These are phyloP conservation scores for Cebidichthys violaceus DNA, from an alignment of 2,113 vertebrate species.

Conservation along the genomic window DNA sequence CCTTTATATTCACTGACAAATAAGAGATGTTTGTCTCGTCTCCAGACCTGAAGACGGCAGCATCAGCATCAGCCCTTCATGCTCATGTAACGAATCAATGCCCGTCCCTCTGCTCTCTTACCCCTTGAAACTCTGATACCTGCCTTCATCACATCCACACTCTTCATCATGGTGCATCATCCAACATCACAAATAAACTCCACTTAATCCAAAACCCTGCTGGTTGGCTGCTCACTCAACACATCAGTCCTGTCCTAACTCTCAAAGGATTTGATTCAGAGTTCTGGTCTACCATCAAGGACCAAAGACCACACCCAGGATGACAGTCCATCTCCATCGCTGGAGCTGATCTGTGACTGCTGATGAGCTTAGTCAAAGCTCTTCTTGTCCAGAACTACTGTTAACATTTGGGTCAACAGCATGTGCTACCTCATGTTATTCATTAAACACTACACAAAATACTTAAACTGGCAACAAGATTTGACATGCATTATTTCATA, in stretches of 20 bases:
- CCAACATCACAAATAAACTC: neutral
- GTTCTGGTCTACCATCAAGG: neutral
- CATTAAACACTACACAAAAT: neutral
- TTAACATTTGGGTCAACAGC: neutral
- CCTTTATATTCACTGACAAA: neutral
- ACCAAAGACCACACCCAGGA: neutral
- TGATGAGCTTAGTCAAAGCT: neutral
- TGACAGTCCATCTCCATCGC: neutral
- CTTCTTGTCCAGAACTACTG: neutral
- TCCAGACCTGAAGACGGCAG: neutral
- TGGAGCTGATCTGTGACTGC: neutral
- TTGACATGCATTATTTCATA: neutral
- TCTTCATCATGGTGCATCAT: constrained; percentile 6
- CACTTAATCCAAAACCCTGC: neutral
- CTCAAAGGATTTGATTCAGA: constrained; percentile 17
- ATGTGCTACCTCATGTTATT: neutral
- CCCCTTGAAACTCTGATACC: neutral
- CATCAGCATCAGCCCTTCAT: neutral
- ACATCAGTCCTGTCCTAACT: neutral
- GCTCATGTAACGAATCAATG: neutral
- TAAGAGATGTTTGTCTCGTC: neutral
- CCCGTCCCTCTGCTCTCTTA: too few species aligned
- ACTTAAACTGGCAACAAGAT: neutral
- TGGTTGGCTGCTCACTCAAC: constrained; percentile 5
- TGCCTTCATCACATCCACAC: constrained; percentile 23